Conservation (phyloP, 2,113 vertebrate species). For the Nymphicus hollandicus region DNA sequence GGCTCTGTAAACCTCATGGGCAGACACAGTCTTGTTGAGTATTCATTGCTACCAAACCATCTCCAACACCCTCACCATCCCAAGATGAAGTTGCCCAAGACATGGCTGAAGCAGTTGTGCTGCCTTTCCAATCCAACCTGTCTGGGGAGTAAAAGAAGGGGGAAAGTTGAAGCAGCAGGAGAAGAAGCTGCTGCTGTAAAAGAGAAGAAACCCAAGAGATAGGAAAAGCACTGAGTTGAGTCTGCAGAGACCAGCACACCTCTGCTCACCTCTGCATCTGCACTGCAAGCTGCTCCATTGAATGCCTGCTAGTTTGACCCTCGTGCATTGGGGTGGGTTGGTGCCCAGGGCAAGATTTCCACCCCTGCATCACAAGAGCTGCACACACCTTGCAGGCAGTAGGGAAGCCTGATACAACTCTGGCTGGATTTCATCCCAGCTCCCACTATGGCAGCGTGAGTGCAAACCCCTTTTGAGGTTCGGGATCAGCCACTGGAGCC, state of each 20-base stretch:
- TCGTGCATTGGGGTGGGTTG: accelerated
- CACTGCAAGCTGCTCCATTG: neutral
- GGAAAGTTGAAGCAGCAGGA: accelerated
- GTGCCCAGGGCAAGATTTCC: neutral
- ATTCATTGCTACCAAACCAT: neutral
- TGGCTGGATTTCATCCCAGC: neutral
- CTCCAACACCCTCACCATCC: neutral
- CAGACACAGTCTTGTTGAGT: neutral
- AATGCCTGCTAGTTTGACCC: too few species aligned
- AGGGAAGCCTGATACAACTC: accelerated
- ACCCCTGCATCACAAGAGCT: accelerated
- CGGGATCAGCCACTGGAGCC: neutral
- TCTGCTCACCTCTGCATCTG: neutral
- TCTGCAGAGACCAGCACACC: neutral
- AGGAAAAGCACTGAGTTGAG: neutral
- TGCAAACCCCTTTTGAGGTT: neutral
- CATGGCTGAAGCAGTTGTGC: neutral
- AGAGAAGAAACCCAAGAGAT: neutral
- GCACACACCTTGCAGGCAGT: neutral
- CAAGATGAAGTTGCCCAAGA: neutral
- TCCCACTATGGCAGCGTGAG: neutral
- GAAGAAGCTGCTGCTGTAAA: neutral
- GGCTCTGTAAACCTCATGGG: neutral
- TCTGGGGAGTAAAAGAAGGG: neutral
- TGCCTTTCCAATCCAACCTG: neutral